Percentiles rank a stretch among this genome's conserved stretches.
These are phyloP conservation scores for Stigmatopora argus DNA, from an alignment of 2,113 vertebrate genomes.

Conservation along the genomic window DNA sequence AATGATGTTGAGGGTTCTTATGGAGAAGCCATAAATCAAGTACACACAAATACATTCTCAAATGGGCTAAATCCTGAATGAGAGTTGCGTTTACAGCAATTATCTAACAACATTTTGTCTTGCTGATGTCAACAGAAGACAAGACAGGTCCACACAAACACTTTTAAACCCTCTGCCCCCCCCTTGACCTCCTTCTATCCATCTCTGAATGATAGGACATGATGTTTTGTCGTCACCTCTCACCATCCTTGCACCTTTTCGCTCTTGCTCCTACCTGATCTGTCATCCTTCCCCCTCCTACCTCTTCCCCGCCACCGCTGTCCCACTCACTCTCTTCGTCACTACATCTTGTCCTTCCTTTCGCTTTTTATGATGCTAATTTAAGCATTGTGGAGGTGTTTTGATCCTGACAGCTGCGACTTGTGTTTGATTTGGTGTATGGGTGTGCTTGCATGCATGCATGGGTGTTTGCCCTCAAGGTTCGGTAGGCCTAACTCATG, in stretches of 20 bases:
- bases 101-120: background rate
- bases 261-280: conserved; percentile 34
- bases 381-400: conserved; percentile 29
- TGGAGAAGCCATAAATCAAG: too few relatives aligned
- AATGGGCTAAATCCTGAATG: too few relatives aligned
- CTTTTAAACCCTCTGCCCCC: background rate
- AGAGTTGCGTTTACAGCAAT: too few relatives aligned
- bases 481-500: conserved; percentile 47
- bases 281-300: conserved; percentile 17
- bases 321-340: conserved; percentile 9
- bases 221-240: conserved; percentile 50
- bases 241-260: conserved; percentile 30
- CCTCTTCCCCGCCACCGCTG: background rate
- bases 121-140: background rate
- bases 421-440: conserved; percentile 21
- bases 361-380: conserved; percentile 20
- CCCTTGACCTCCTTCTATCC: background rate
- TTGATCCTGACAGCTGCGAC: conserved; percentile 22
- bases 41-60: too few relatives aligned
- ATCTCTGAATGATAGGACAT: conserved; percentile 40
- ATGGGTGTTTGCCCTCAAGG: conserved; percentile 21
- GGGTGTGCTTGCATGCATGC: background rate
- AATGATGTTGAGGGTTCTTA: too few relatives aligned
- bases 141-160: background rate
- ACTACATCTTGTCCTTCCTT: conserved; percentile 9